Base-by-base conservation (phyloP, 1,140 invertebrate genomes). In the Caenorhabditis remanei region DNA sequence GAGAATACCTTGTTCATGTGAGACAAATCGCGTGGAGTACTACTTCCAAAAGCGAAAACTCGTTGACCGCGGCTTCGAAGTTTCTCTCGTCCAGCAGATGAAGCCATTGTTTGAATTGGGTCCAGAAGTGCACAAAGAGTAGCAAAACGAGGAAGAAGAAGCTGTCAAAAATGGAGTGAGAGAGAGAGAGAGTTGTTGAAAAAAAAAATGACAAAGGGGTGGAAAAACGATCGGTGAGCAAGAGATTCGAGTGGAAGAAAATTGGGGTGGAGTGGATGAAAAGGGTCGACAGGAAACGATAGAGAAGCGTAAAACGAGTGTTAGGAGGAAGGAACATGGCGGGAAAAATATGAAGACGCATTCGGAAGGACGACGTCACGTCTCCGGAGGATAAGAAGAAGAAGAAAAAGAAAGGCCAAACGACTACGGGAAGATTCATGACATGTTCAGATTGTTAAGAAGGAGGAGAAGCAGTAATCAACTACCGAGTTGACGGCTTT, bases 1-100 rank as follows among this genome's bases (percentile, higher is more conserved):
- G 55, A 58, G 55, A 48, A 61, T 84, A 88, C 87, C 87, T 88
- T 88, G 50, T 83, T 88, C 87, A 88, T 85, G 67, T 88, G 84
- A 6, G 63, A 79, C 19, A 88, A 67, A 82, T 88, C 87, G 46
- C 87, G 46, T 19, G 87, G 87, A 82, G 87, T 88, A 21, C 55
- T 67, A 46, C 85, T 87, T 46, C 87, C 87, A 55, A 88, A 88
- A 8, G 83, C 87, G 84, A 88, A 88, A 40, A 79, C 63, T 65
- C 83, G 61, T 56, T 86, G 63, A 43, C 82, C 86, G 32, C 82
- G 55, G 55, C 71, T 55, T 48, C 50, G 61, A 58, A 56, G 43
- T 82, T 84, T 75, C 14, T 88, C 87, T 4, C 87, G 83, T 55
- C 87, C 87, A 50, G 63, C 55, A 43, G 83, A 88, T 21, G 87